Evolutionary conservation across 2,888 invertebrate genomes (phyloP).

Genomic region (Alloplasta piceator): DNA sequence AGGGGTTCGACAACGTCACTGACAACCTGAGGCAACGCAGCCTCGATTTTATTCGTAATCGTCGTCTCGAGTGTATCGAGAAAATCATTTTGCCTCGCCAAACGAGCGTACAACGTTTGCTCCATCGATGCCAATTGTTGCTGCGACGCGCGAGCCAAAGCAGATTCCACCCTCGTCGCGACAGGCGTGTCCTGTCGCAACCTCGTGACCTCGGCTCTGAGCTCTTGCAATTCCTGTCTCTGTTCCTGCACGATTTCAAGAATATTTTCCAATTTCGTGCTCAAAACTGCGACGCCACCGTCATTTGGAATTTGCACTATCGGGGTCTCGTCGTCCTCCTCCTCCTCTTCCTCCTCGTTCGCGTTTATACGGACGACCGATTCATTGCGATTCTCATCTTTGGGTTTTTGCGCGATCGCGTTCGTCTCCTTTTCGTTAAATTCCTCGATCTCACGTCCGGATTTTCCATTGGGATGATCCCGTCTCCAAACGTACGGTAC

Average conservation of each 20-base stretch:
- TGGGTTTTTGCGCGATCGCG: not conserved
- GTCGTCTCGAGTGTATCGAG: constrained; percentile 80
- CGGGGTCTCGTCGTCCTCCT: constrained; percentile 64
- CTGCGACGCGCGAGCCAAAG: constrained; percentile 75
- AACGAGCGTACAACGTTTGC: constrained; percentile 74
- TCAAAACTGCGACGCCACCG: constrained; percentile 70
- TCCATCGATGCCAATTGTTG: constrained; percentile 77
- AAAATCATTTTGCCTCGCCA: constrained; percentile 77
- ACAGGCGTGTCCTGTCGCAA: constrained; percentile 77
- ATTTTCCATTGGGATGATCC: constrained; percentile 48
- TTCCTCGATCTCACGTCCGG: constrained; percentile 63
- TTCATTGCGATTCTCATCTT: constrained; percentile 8
- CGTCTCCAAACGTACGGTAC: constrained; percentile 53
- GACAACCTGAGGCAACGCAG: constrained; percentile 85
- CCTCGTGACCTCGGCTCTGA: constrained; percentile 76
- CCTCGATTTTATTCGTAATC: constrained; percentile 83
- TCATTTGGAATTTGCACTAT: constrained; percentile 68
- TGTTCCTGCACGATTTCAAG: constrained; percentile 78
- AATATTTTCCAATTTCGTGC: constrained; percentile 77
- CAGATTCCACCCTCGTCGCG: constrained; percentile 74
- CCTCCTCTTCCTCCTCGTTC: constrained; percentile 69
- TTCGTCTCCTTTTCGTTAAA: constrained; percentile 59
- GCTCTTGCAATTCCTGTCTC: constrained; percentile 76
- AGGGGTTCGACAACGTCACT: constrained; percentile 89
- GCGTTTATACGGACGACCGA: constrained; percentile 5